A percentile compares a stretch with the other conserved stretches of the same genome.
These are phyloP conservation scores for Aphyosemion australe DNA, from an alignment of 2,113 vertebrate species.

Conservation along the genomic window DNA sequence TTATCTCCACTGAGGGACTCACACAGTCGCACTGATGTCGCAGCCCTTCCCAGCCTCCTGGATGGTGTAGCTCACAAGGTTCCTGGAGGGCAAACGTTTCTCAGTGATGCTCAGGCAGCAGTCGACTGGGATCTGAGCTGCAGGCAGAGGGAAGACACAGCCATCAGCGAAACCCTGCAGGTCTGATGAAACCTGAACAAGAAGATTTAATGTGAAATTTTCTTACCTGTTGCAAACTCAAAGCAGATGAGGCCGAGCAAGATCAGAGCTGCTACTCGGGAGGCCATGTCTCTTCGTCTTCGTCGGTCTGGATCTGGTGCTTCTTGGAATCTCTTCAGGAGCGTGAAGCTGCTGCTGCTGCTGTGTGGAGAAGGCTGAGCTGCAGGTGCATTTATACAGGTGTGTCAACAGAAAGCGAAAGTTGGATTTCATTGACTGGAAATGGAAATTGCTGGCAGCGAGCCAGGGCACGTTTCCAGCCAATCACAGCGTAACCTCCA, in stretches of 20 bases:
- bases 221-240: constrained; percentile 48
- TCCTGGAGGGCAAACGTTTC: constrained; percentile 7
- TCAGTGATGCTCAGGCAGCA: constrained; percentile 36
- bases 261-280: constrained; percentile 44
- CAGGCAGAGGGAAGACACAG: neutral
- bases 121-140: constrained; percentile 42
- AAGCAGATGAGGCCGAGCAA: constrained; percentile 53
- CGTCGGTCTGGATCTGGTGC: neutral
- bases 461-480: neutral
- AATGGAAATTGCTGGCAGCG: constrained; percentile 9
- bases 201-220: no score
- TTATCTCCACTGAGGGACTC: neutral
- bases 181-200: no score
- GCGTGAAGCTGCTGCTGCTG: constrained; percentile 9
- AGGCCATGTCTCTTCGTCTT: constrained; percentile 51
- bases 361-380: neutral
- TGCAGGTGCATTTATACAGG: constrained; percentile 57
- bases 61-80: constrained; percentile 9
- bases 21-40: constrained; percentile 49
- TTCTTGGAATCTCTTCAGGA: constrained; percentile 18
- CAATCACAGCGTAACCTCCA: neutral
- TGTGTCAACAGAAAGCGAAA: constrained; percentile 49
- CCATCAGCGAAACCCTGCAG: no score
- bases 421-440: constrained; percentile 34
- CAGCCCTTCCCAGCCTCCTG: constrained; percentile 61